Conservation (phyloP, 2,797 vertebrate genomes). For the Enteromius afrohamiltoni region DNA sequence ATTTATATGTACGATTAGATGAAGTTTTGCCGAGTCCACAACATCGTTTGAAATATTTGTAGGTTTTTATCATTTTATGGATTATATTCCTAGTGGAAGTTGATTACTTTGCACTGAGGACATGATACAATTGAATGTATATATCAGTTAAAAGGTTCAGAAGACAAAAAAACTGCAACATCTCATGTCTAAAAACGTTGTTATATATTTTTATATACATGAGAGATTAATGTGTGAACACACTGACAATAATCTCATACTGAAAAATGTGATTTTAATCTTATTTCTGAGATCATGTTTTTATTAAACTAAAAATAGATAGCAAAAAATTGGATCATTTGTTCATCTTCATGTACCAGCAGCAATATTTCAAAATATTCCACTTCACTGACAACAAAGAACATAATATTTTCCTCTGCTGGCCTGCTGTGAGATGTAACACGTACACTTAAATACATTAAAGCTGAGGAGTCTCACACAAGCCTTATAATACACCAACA, state of each 20-base stretch:
- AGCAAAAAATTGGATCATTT: not conserved
- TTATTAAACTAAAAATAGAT: constrained; percentile 23
- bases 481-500: not conserved
- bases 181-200: not conserved
- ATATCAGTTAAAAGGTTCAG: too few species aligned
- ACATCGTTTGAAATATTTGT: too few species aligned
- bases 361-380: constrained; percentile 17
- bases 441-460: not conserved
- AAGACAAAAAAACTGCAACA: too few species aligned
- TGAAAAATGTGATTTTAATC: not conserved
- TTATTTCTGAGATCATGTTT: not conserved
- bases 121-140: too few species aligned
- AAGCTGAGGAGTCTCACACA: not conserved
- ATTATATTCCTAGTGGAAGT: too few species aligned
- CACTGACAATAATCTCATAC: not conserved
- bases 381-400: not conserved
- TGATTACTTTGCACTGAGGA: too few species aligned
- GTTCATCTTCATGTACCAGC: not conserved
- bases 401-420: constrained; percentile 1
- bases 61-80: too few species aligned
- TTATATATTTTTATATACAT: not conserved
- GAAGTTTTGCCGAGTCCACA: too few species aligned
- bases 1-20: too few species aligned
- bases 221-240: constrained; percentile 4
- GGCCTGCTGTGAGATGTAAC: not conserved